Evolutionary conservation across 2,888 invertebrate species (phyloP).

Genomic region (Resseliella maxima): DNA sequence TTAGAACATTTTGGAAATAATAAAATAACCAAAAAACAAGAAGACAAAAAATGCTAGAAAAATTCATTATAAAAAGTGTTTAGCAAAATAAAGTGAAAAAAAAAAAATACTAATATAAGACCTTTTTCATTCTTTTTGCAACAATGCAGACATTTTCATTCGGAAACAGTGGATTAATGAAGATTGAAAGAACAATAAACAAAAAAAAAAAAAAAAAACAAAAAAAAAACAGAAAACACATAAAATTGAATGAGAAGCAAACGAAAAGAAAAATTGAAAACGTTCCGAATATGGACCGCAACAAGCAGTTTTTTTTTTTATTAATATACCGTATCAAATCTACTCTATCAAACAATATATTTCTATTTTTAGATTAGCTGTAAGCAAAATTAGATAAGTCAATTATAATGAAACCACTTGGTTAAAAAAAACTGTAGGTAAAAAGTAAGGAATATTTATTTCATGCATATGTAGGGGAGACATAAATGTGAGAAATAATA

Average conservation of each 20-base stretch:
- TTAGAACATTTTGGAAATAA: background rate
- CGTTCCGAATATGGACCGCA: background rate
- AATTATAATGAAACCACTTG: background rate
- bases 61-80: background rate
- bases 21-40: background rate
- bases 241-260: too few species aligned
- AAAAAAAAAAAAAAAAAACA: too few species aligned
- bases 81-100: background rate
- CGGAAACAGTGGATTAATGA: too few species aligned
- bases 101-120: background rate
- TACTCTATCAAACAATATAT: too few species aligned
- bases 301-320: background rate
- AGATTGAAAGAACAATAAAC: too few species aligned
- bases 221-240: too few species aligned
- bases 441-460: background rate
- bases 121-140: background rate
- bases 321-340: too few species aligned
- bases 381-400: background rate
- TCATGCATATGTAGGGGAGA: too few species aligned
- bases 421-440: background rate
- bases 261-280: too few species aligned
- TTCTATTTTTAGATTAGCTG: too few species aligned
- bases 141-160: too few species aligned
- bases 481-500: background rate
- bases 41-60: too few species aligned